Base-by-base conservation (phyloP, 2,888 invertebrate genomes). In the Arrhopalites spinosus region DNA sequence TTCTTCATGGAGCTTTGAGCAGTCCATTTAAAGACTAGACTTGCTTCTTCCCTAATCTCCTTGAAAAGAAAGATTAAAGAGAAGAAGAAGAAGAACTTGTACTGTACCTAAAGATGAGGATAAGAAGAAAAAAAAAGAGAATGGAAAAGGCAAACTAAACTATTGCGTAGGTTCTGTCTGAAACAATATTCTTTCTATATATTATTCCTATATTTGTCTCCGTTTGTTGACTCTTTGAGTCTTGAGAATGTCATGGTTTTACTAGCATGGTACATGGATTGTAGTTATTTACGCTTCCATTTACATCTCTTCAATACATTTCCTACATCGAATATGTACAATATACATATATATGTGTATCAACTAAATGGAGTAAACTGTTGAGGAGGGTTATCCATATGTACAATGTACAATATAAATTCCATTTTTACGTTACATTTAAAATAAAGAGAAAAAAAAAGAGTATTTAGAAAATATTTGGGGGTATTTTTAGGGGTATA, bases 21-120 rank as follows among this genome's bases (percentile, higher is more conserved):
- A 20, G 23, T 59, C 25, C 59, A 59, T 59, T 25, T 25, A 59
- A 64, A 56, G 17, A 56, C 3, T 20, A 56, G 50, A 69, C 29
- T 53, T 53, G 59, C 59, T 27, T 30, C 15, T 67, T 59, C 45
- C 29, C 36, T 76, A 76, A 76, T 76, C 75, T 76, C 66, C 59
- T 53, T 67, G 23, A 25, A 17, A 20, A 59, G 11, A n/a, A 61
- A 64, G 75, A 75, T 76, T 71, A 69, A 63, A 75, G 70, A 64
- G 53, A 30, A 69, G 29, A 53, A 69, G 36, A 47, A 67, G 69
- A 50, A 69, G n/a, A 27, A 69, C 50, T 23, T 20, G 25, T 36
- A 3, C 36, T 36, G 5, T 36, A n/a, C n/a, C 64, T 20, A 64
- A 25, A 43, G n/a, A 20, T 7, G 45, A 66, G 66, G 66, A 66